These are phyloP conservation scores for Pemphigus obesinymphae DNA, from an alignment of 1,140 invertebrate genomes.

Conservation along the genomic window DNA sequence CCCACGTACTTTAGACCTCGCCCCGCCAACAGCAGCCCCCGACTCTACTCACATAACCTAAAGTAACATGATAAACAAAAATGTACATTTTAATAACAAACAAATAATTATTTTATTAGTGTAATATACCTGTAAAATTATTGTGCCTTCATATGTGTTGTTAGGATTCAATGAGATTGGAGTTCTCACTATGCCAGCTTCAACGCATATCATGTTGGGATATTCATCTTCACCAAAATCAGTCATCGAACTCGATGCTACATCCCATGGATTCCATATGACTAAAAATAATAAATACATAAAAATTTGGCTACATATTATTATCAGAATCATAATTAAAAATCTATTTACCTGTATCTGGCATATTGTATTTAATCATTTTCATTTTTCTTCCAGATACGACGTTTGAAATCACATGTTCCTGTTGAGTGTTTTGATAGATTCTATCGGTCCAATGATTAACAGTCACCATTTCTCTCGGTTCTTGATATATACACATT, in stretches of 20 bases:
- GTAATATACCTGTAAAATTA: conserved; percentile 68
- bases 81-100: background rate
- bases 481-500: conserved; percentile 77
- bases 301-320: too few relatives aligned
- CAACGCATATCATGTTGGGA: conserved; percentile 92
- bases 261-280: conserved; percentile 94
- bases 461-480: conserved; percentile 79
- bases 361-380: conserved; percentile 89
- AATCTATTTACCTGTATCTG: conserved; percentile 66
- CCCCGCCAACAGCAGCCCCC: conserved; percentile 47
- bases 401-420: conserved; percentile 88
- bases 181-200: conserved; percentile 80
- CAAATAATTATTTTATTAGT: background rate
- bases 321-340: background rate
- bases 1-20: conserved; percentile 47
- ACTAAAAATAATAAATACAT: conserved; percentile 63
- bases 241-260: conserved; percentile 82
- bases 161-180: conserved; percentile 80
- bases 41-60: conserved; percentile 53
- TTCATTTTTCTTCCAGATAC: conserved; percentile 86
- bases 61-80: too few relatives aligned
- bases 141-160: conserved; percentile 80
- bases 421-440: conserved; percentile 86
- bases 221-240: conserved; percentile 95
- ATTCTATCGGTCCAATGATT: conserved; percentile 88